Conservation (phyloP, 2,888 invertebrate genomes). For the Siphonodentalium dalli region DNA sequence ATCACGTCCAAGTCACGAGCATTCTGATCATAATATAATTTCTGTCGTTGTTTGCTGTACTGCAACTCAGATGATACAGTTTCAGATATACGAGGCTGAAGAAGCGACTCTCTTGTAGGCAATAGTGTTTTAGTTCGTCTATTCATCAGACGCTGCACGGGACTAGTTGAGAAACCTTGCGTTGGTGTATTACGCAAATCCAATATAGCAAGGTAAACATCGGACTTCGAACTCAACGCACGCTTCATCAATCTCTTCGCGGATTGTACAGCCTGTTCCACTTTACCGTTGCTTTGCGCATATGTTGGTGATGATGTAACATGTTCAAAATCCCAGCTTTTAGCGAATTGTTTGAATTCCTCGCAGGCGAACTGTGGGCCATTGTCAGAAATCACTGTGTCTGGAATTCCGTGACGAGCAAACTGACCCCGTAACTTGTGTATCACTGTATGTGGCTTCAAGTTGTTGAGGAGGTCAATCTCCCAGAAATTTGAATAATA, state of each 20-base stretch:
- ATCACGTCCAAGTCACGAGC: no score
- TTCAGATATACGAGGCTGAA: background rate
- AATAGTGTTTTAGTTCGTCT: constrained; percentile 1
- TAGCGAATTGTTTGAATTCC: constrained; percentile 4
- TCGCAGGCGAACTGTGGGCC: constrained; percentile 9
- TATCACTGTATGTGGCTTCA: background rate
- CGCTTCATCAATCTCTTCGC: constrained; percentile 8
- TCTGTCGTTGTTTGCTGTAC: no score
- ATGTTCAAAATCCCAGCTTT: constrained; percentile 8
- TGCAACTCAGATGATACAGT: no score
- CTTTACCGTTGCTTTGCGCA: constrained; percentile 12
- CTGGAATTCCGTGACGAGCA: constrained; percentile 15
- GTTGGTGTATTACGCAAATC: constrained; percentile 5
- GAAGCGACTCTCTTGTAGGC: background rate
- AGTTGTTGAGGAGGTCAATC: background rate
- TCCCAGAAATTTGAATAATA: constrained; percentile 13
- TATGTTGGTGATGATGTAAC: constrained; percentile 8
- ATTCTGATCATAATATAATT: no score
- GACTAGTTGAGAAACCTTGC: constrained; percentile 4
- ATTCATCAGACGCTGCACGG: constrained; percentile 2
- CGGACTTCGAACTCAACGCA: background rate
- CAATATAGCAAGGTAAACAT: constrained; percentile 2
- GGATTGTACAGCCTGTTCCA: constrained; percentile 6
- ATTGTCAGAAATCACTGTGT: constrained; percentile 16
- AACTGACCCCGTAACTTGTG: background rate